Conservation (phyloP, 2,113 vertebrate species). For the Platanista minor region DNA sequence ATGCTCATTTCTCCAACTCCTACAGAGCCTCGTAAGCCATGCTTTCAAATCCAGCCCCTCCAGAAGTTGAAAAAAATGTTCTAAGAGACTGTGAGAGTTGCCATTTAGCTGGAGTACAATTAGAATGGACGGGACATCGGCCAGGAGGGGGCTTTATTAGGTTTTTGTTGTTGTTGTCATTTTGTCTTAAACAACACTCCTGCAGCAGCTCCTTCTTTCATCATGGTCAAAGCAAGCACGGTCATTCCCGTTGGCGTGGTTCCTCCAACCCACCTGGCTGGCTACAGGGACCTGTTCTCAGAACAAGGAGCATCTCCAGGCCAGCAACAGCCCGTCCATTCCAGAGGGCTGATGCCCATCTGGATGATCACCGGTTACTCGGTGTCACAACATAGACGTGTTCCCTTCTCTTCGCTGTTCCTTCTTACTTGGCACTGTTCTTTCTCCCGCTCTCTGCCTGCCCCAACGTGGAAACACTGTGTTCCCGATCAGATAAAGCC, state of each 20-base stretch:
- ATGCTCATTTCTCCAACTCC: conserved; percentile 35
- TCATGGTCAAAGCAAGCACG: conserved; percentile 71
- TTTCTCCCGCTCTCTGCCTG: conserved; percentile 42
- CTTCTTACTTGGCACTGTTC: conserved; percentile 56
- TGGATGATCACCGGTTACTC: background rate
- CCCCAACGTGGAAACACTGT: conserved; percentile 61
- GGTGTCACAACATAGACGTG: background rate
- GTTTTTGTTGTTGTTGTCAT: background rate
- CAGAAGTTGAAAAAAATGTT: conserved; percentile 55
- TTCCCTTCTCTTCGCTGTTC: conserved; percentile 37
- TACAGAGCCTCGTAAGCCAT: background rate
- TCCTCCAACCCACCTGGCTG: conserved; percentile 66
- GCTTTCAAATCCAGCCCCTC: conserved; percentile 29
- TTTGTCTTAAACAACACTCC: conserved; percentile 43
- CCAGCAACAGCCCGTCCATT: background rate
- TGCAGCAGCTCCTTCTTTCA: conserved; percentile 56
- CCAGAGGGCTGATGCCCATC: background rate
- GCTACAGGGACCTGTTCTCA: conserved; percentile 57
- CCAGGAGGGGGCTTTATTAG: conserved; percentile 37
- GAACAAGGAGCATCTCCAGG: background rate
- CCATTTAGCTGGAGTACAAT: background rate
- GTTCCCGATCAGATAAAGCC: conserved; percentile 52
- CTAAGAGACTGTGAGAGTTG: conserved; percentile 17
- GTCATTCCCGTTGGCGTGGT: conserved; percentile 64
- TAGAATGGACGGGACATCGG: background rate